Conservation (phyloP, 2,888 invertebrate species). For the Auanema sp. region DNA sequence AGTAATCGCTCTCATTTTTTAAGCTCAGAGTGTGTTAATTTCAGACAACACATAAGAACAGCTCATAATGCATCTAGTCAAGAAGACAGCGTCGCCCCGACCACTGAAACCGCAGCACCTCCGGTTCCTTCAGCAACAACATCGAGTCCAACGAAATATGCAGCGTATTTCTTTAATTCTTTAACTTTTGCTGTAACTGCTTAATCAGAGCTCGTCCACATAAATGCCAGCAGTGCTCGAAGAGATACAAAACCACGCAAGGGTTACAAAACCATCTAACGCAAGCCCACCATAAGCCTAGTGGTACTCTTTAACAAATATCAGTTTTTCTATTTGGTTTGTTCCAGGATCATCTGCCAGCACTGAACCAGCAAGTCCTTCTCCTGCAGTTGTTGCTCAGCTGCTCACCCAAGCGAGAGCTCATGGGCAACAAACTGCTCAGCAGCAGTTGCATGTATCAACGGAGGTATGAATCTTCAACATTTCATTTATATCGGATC, state of each 20-base stretch:
- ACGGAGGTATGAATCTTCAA: no score
- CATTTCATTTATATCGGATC: neutral
- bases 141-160: neutral
- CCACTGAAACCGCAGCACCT: no score
- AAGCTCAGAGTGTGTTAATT: neutral
- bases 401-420: slow-evolving; percentile 29
- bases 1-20: slow-evolving; percentile 11
- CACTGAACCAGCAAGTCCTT: slow-evolving; percentile 5
- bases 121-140: neutral
- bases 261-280: slow-evolving; percentile 40
- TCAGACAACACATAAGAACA: slow-evolving; percentile 25
- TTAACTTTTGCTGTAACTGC: no score
- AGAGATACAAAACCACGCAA: slow-evolving; percentile 36
- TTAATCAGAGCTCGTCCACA: slow-evolving; percentile 20
- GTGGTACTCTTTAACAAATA: neutral
- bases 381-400: slow-evolving; percentile 31
- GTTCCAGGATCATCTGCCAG: neutral
- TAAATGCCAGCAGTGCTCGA: slow-evolving; percentile 37
- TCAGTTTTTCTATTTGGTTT: neutral
- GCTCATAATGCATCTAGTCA: slow-evolving; percentile 13
- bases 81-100: no score
- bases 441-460: slow-evolving; percentile 9
- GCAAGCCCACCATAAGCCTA: slow-evolving; percentile 34
- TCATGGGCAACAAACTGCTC: slow-evolving; percentile 20
- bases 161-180: no score